Evolutionary conservation across 2,888 invertebrate genomes (phyloP).

Genomic region (Eristalinus sepulchralis): DNA sequence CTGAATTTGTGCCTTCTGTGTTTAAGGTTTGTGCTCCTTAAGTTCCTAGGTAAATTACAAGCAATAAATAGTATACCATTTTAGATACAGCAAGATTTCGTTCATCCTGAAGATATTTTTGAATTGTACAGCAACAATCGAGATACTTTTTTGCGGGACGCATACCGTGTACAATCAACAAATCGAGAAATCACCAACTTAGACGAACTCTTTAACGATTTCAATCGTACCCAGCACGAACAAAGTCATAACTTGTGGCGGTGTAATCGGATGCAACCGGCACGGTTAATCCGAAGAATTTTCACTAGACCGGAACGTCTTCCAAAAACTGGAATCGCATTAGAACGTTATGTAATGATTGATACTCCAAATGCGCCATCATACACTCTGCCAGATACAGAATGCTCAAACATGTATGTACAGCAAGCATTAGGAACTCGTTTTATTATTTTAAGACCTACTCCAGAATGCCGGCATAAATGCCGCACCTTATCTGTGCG

Average conservation of each 20-base stretch:
- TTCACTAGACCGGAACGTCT: conserved; percentile 88
- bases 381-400: conserved; percentile 89
- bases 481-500: conserved; percentile 88
- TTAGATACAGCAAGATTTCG: conserved; percentile 83
- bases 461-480: conserved; percentile 87
- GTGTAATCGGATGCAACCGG: conserved; percentile 89
- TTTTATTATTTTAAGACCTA: conserved; percentile 88
- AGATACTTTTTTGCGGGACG: conserved; percentile 84
- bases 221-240: conserved; percentile 75
- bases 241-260: conserved; percentile 82
- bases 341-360: conserved; percentile 89
- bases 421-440: conserved; percentile 88
- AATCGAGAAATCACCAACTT: conserved; percentile 78
- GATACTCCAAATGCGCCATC: conserved; percentile 86
- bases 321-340: conserved; percentile 87
- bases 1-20: conserved; percentile 81
- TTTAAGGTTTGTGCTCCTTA: conserved; percentile 81
- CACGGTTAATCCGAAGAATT: conserved; percentile 86
- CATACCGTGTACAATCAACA: conserved; percentile 82
- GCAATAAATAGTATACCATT: background rate
- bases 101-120: conserved; percentile 83
- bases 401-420: conserved; percentile 90
- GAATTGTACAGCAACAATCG: conserved; percentile 84
- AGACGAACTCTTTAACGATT: conserved; percentile 79
- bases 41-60: background rate